These are phyloP conservation scores for Callyntrura guangdongensis DNA, from an alignment of 2,888 invertebrate genomes.

Conservation along the genomic window DNA sequence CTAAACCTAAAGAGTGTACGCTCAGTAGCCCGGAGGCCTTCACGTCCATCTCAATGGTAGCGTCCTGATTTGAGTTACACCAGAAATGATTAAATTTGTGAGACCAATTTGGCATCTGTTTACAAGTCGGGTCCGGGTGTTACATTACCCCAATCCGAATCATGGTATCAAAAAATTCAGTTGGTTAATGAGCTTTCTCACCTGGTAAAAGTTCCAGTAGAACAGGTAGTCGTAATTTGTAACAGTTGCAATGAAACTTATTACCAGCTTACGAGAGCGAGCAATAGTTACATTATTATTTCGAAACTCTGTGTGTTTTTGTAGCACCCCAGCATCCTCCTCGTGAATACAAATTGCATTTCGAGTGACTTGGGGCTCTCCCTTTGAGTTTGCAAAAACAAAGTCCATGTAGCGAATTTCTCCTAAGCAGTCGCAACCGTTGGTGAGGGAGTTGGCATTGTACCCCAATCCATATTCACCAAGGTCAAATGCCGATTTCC, in stretches of 20 bases:
- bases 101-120: too few relatives aligned
- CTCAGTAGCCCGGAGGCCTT: conserved; percentile 68
- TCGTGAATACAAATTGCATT: conserved; percentile 74
- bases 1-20: conserved; percentile 40
- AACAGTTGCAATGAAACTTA: conserved; percentile 60
- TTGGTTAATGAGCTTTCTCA: too few relatives aligned
- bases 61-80: conserved; percentile 40
- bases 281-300: conserved; percentile 54
- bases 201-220: conserved; percentile 77
- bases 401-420: conserved; percentile 70
- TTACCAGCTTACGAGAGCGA: conserved; percentile 65
- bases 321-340: conserved; percentile 77
- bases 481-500: conserved; percentile 72
- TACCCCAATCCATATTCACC: conserved; percentile 78
- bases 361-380: conserved; percentile 26
- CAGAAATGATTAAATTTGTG: too few relatives aligned
- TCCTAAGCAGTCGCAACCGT: conserved; percentile 71
- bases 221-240: conserved; percentile 79
- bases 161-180: too few relatives aligned
- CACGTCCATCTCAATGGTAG: conserved; percentile 62
- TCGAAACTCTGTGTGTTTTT: conserved; percentile 72
- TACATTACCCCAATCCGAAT: too few relatives aligned
- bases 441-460: conserved; percentile 21
- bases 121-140: too few relatives aligned
- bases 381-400: conserved; percentile 56